Conservation (phyloP, 2,888 invertebrate species). For the Dermolepida albohirtum region DNA sequence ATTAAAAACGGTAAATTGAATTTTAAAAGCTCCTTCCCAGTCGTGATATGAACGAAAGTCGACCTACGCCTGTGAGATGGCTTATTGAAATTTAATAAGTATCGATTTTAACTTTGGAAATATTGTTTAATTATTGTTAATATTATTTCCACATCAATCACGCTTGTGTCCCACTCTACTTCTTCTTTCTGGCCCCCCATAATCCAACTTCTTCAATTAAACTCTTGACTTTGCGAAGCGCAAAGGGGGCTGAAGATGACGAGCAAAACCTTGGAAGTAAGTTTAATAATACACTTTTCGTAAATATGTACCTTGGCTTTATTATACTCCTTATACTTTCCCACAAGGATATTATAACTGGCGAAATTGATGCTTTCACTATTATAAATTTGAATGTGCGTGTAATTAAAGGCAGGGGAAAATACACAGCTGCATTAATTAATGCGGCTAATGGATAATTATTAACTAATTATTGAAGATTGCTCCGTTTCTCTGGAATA, state of each 20-base stretch:
- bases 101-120: conserved; percentile 25
- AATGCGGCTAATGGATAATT: no score
- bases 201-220: conserved; percentile 36
- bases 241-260: not conserved
- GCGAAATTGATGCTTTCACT: not conserved
- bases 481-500: no score
- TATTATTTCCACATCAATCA: conserved; percentile 39
- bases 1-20: conserved; percentile 38
- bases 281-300: conserved; percentile 6
- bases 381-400: conserved; percentile 5
- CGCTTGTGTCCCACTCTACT: not conserved
- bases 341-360: not conserved
- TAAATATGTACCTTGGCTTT: not conserved
- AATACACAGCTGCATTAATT: no score
- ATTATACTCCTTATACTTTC: not conserved
- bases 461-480: no score
- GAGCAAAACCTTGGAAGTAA: conserved; percentile 3
- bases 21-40: conserved; percentile 5
- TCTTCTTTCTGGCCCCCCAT: not conserved
- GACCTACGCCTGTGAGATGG: not conserved
- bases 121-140: conserved; percentile 39
- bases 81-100: conserved; percentile 29
- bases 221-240: conserved; percentile 1
- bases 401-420: no score
- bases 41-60: not conserved